Conservation (phyloP, 2,113 vertebrate genomes). For the Sinocyclocheilus grahami region DNA sequence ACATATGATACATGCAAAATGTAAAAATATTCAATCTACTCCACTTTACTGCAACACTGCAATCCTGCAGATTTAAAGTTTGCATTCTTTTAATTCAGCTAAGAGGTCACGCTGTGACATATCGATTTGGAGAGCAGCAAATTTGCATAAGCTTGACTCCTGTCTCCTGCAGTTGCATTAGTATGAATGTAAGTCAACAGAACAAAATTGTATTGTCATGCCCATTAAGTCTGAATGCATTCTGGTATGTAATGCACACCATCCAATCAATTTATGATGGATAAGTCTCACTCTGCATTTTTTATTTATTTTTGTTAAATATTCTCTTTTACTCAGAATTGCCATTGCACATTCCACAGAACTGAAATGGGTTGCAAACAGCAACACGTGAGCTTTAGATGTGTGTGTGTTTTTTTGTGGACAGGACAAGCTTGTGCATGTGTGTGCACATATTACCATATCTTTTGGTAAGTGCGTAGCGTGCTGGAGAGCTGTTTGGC, state of each 20-base stretch:
- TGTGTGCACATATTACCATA: conserved; percentile 42
- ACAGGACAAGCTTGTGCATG: not conserved
- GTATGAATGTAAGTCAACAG: too few species aligned
- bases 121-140: too few species aligned
- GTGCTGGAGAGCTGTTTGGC: conserved; percentile 47
- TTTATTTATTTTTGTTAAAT: not conserved
- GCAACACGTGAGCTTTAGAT: too few species aligned
- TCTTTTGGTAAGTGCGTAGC: conserved; percentile 38
- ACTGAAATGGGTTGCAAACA: not conserved
- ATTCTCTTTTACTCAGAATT: not conserved
- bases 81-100: too few species aligned
- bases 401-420: not conserved
- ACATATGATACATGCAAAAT: too few species aligned
- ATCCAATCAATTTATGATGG: not conserved
- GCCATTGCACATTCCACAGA: not conserved
- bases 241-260: not conserved
- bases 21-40: too few species aligned
- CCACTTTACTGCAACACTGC: too few species aligned
- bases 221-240: not conserved
- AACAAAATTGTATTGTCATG: too few species aligned
- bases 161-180: too few species aligned
- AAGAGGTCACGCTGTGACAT: too few species aligned
- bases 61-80: too few species aligned
- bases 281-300: not conserved
- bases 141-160: too few species aligned